Conservation (phyloP, 2,113 vertebrate genomes). For the Monarcha castaneiventris region DNA sequence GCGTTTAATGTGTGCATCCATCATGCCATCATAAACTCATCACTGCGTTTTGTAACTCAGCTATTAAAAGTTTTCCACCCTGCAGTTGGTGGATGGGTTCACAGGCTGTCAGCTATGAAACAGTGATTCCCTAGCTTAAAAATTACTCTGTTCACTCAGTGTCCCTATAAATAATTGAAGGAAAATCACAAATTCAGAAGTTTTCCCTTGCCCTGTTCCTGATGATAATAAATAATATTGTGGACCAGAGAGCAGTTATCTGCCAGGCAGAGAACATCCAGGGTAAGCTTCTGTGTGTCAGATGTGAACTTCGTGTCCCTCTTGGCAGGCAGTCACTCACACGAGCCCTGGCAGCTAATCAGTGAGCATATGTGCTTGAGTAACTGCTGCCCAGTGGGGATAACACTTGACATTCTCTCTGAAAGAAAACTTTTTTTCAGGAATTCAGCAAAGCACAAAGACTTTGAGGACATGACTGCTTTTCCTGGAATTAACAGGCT, state of each 20-base stretch:
- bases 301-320: background rate
- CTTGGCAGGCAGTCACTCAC: background rate
- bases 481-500: slow-evolving; percentile 7
- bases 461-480: background rate
- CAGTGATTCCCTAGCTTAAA: background rate
- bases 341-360: background rate
- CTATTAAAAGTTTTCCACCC: background rate
- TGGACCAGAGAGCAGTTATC: background rate
- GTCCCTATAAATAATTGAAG: background rate
- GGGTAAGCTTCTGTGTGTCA: background rate
- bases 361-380: background rate
- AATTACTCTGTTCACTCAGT: background rate
- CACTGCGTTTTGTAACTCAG: background rate
- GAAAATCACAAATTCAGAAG: background rate
- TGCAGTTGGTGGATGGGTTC: background rate
- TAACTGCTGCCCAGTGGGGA: background rate
- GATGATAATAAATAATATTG: background rate
- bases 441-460: background rate
- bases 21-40: background rate
- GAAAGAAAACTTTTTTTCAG: slow-evolving; percentile 6
- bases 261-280: background rate
- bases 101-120: background rate
- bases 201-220: background rate
- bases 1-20: background rate
- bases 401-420: background rate